Evolutionary conservation across 2,113 vertebrate genomes (phyloP).

Genomic region (Cinclus mexicanus): DNA sequence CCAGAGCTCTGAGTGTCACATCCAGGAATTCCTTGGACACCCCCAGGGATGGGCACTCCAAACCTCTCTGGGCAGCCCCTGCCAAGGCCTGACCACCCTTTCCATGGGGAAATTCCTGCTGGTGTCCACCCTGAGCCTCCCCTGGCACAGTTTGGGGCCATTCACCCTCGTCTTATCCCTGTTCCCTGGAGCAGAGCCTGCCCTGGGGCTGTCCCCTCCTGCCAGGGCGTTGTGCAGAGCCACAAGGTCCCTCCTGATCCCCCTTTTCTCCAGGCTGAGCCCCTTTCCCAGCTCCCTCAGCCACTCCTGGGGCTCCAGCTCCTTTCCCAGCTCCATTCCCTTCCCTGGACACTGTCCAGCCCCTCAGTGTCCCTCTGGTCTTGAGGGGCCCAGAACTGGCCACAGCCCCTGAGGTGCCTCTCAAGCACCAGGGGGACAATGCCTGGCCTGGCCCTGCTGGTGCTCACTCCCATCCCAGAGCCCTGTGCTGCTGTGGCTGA

Average conservation of each 20-base stretch:
- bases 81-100: neutral
- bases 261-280: neutral
- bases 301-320: fast-evolving
- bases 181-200: neutral
- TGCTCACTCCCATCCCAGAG: neutral
- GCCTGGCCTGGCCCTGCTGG: neutral
- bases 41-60: neutral
- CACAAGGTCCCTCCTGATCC: neutral
- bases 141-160: fast-evolving
- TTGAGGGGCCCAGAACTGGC: neutral
- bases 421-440: neutral
- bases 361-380: neutral
- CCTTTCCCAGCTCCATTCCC: fast-evolving
- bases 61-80: neutral
- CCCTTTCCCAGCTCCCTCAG: neutral
- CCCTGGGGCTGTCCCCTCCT: neutral
- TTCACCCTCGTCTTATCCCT: neutral
- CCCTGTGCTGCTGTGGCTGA: neutral
- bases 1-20: fast-evolving
- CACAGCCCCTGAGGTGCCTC: neutral
- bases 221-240: neutral
- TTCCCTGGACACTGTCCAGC: fast-evolving
- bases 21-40: neutral
- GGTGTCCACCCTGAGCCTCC: fast-evolving
- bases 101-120: neutral